phyloP scores from a whole-genome alignment of 2,888 invertebrate species.

The Zaprionus obscuricornis region DNA sequence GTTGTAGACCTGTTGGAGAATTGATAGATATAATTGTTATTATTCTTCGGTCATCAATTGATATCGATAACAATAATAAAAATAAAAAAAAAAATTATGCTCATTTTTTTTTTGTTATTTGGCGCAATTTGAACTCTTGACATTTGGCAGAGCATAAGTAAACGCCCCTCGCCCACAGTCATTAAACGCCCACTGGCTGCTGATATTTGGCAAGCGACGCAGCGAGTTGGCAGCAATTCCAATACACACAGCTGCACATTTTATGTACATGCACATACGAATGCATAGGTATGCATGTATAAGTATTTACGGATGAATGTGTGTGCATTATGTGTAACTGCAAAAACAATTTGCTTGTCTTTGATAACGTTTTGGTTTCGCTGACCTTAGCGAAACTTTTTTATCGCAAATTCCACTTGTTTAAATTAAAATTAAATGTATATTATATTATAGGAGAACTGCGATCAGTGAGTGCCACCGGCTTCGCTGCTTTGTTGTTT shows the following conservation, averaged over 20 bases:
- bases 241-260: constrained; percentile 1
- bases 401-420: constrained; percentile 45
- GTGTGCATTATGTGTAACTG: no score
- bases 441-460: constrained; percentile 5
- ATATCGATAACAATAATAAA: constrained; percentile 53
- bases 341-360: constrained; percentile 4
- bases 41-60: constrained; percentile 38
- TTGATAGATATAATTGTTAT: constrained; percentile 18
- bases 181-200: constrained; percentile 1
- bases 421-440: constrained; percentile 23
- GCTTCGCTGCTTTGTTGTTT: constrained; percentile 40
- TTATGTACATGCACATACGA: no score
- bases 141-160: constrained; percentile 47
- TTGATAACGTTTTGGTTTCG: constrained; percentile 21
- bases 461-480: constrained; percentile 43
- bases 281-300: not conserved
- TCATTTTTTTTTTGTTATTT: constrained; percentile 21
- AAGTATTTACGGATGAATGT: no score
- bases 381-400: constrained; percentile 26
- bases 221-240: constrained; percentile 42
- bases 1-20: constrained; percentile 46
- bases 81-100: not conserved
- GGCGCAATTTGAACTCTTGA: constrained; percentile 56
- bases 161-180: constrained; percentile 12
- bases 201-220: constrained; percentile 45